These are phyloP conservation scores for Ammospiza nelsoni DNA, from an alignment of 2,113 vertebrate species.

Conservation along the genomic window DNA sequence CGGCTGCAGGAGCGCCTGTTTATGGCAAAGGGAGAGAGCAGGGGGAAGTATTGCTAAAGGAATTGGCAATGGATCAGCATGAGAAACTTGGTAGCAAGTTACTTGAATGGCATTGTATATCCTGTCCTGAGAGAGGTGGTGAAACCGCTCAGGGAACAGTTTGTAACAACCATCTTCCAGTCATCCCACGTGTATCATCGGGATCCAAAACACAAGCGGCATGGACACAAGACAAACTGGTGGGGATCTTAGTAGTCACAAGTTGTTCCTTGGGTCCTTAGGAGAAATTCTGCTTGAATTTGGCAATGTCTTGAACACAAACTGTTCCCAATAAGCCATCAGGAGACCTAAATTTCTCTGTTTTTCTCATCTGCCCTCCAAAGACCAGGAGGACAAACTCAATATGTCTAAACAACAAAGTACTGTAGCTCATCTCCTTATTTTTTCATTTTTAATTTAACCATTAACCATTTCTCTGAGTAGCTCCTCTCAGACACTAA, in stretches of 20 bases:
- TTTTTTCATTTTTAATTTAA: background rate
- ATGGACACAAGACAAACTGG: background rate
- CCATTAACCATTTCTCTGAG: background rate
- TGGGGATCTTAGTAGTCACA: background rate
- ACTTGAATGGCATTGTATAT: slow-evolving; percentile 29
- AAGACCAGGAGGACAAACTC: background rate
- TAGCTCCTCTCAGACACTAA: background rate
- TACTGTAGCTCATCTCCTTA: background rate
- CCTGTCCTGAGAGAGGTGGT: background rate
- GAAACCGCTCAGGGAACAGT: slow-evolving; percentile 13
- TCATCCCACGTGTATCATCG: background rate
- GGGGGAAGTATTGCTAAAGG: slow-evolving; percentile 20
- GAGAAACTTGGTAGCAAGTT: slow-evolving; percentile 13
- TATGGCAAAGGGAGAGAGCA: background rate
- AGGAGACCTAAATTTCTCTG: background rate
- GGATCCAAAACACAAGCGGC: background rate
- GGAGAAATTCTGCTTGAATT: background rate
- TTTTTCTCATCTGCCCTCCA: background rate
- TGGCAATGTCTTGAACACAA: slow-evolving; percentile 16
- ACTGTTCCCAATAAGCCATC: background rate
- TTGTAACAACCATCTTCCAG: slow-evolving; percentile 9
- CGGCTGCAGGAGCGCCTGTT: background rate
- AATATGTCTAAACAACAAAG: background rate
- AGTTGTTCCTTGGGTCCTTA: background rate
- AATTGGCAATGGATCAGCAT: background rate